Base-by-base conservation (phyloP, 2,113 vertebrate genomes). In the Potamarius usumacintae region DNA sequence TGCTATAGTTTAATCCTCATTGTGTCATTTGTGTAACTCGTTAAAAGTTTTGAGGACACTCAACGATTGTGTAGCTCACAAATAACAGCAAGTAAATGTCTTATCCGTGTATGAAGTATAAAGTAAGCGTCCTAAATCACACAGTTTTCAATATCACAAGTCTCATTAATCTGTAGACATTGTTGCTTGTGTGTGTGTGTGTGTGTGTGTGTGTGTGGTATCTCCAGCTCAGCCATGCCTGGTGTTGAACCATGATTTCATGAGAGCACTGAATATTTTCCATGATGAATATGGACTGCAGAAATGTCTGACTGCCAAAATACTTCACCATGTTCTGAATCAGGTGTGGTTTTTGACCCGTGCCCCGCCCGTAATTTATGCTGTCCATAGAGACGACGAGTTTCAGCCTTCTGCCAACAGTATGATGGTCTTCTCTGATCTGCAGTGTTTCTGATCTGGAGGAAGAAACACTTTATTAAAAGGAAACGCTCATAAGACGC, bases 401-500 rank as follows among this genome's bases (percentile, higher is more conserved):
- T 30, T 22, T 42, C 57, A 34, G 79, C 3, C 34, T 82, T 27
- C n/a, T 30, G 27, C 65, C n/a, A 8, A 1, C 34, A 82, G 80
- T 18, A 48, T 58, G 42, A 42, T 25, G 1, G 79, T 20, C 5
- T 34, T 11, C 60, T 48, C 60, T 48, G 11, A 20, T 42, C 62
- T 15, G 22, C 20, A 22, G 62, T 83, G 60, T 65, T 50, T 20
- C 60, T 83, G 58, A 25, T 65, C 6, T 82, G 30, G 30, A 42
- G 80, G 34, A 62, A 42, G 80, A 63, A 62, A 63, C 81, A 12
- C 42, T 83, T 83, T 83, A 83, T 65, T 83, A 50, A 83, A 83
- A 52, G 58, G 62, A 83, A 83, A 67, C 2, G 42, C 30, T 60
- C 34, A 14, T 62, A 62, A 71, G 81, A 8, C 22, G 60, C 22